phyloP scores from a whole-genome alignment of 2,113 vertebrate genomes.

The Sisor rabdophorus region DNA sequence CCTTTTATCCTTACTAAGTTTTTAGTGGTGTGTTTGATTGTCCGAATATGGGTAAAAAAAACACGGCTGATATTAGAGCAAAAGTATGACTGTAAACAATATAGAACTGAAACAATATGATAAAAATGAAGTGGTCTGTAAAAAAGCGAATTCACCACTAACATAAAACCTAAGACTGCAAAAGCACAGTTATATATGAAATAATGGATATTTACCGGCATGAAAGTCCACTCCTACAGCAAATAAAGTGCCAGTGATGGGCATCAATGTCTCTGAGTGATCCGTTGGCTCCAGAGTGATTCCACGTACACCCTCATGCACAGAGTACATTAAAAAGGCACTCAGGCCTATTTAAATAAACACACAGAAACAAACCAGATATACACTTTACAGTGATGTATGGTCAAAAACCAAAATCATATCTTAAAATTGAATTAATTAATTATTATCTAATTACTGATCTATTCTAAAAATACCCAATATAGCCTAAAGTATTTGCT shows the following conservation, averaged over 20 bases:
- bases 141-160: not conserved
- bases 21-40: not conserved
- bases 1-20: conserved; percentile 31
- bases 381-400: not conserved
- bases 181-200: not conserved
- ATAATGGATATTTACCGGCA: conserved; percentile 75
- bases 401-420: too few relatives aligned
- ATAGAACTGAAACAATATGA: conserved; percentile 15
- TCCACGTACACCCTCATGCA: conserved; percentile 92
- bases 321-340: conserved; percentile 95
- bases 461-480: too few relatives aligned
- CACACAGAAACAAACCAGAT: conserved; percentile 9
- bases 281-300: conserved; percentile 90
- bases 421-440: too few relatives aligned
- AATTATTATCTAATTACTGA: too few relatives aligned
- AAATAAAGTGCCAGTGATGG: conserved; percentile 89
- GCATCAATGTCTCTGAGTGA: conserved; percentile 92
- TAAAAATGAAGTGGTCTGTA: conserved; percentile 10
- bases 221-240: conserved; percentile 97
- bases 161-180: not conserved
- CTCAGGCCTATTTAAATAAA: conserved; percentile 78
- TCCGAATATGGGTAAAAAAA: conserved; percentile 19
- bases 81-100: conserved; percentile 35
- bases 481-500: too few relatives aligned
- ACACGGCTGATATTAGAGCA: conserved; percentile 25